phyloP scores from a whole-genome alignment of 1,140 invertebrate genomes.

The Drosophila nikananu region DNA sequence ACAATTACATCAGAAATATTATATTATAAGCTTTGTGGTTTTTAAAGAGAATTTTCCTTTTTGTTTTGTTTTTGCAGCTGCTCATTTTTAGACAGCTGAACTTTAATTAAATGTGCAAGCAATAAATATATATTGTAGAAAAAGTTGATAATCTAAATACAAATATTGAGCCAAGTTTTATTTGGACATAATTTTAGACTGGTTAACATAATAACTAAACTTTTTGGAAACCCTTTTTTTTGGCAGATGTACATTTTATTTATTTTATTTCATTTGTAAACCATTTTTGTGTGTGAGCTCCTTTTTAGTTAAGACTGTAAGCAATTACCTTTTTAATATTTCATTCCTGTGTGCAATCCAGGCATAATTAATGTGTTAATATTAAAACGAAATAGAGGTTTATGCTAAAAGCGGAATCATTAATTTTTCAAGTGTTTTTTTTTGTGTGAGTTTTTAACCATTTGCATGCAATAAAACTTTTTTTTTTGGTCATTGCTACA shows the following conservation, averaged over 20 bases:
- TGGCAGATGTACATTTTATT: not conserved
- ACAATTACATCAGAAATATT: conserved; percentile 14
- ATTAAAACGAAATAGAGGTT: not conserved
- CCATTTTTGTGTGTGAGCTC: not conserved
- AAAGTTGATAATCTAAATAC: not conserved
- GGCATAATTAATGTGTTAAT: not conserved
- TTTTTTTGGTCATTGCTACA: not conserved
- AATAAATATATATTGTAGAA: not conserved
- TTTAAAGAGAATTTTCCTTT: not conserved
- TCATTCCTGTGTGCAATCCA: not conserved
- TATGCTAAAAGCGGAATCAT: not conserved
- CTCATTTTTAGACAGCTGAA: conserved; percentile 1
- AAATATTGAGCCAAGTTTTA: not conserved
- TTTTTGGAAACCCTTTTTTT: not conserved
- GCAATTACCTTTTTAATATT: not conserved
- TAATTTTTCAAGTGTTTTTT: not conserved
- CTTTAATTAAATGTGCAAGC: not conserved
- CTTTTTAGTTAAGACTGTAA: not conserved
- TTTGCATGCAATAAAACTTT: not conserved
- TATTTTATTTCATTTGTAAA: not conserved
- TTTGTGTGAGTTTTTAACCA: not conserved
- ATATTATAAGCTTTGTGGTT: conserved; percentile 22
- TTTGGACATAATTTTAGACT: not conserved
- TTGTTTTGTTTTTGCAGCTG: not conserved
- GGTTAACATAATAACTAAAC: not conserved